Evolutionary conservation across 2,888 invertebrate genomes (phyloP).

Genomic region (Tuta absoluta): DNA sequence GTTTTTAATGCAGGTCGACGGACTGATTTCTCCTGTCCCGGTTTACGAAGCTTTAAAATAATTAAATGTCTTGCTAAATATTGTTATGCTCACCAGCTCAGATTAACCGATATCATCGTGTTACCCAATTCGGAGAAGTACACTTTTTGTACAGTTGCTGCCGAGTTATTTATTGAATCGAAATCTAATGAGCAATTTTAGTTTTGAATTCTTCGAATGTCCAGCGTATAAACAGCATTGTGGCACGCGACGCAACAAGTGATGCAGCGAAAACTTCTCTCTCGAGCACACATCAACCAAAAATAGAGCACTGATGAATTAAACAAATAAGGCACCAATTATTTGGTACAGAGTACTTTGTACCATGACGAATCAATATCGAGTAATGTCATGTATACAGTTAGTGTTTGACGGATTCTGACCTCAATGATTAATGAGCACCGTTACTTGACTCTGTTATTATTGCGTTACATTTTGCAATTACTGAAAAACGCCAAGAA

Average conservation of each 20-base stretch:
- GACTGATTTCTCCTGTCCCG: conserved; percentile 69
- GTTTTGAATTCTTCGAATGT: conserved; percentile 28
- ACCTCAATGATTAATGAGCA: conserved; percentile 76
- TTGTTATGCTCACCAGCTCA: conserved; percentile 41
- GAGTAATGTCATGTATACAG: conserved; percentile 58
- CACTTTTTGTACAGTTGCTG: conserved; percentile 19
- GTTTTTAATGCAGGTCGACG: conserved; percentile 71
- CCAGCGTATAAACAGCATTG: conserved; percentile 21
- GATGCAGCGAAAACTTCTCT: conserved; percentile 27
- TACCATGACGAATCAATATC: conserved; percentile 65
- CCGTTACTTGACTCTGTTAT: conserved; percentile 73
- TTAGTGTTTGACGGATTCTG: conserved; percentile 67
- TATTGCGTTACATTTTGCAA: conserved; percentile 72
- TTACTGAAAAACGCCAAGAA: conserved; percentile 42
- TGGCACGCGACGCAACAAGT: conserved; percentile 28
- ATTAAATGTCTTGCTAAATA: conserved; percentile 51
- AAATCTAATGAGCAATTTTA: conserved; percentile 27
- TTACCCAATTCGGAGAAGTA: conserved; percentile 32
- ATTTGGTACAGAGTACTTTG: conserved; percentile 40
- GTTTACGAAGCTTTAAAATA: conserved; percentile 52
- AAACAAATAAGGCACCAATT: conserved; percentile 30
- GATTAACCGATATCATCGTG: conserved; percentile 41
- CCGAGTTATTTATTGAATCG: conserved; percentile 23
- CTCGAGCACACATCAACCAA: conserved; percentile 18
- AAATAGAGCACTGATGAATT: conserved; percentile 22